These are phyloP conservation scores for Paramuricea clavata DNA, from an alignment of 92 coral and sea anemone species.

Conservation along the genomic window DNA sequence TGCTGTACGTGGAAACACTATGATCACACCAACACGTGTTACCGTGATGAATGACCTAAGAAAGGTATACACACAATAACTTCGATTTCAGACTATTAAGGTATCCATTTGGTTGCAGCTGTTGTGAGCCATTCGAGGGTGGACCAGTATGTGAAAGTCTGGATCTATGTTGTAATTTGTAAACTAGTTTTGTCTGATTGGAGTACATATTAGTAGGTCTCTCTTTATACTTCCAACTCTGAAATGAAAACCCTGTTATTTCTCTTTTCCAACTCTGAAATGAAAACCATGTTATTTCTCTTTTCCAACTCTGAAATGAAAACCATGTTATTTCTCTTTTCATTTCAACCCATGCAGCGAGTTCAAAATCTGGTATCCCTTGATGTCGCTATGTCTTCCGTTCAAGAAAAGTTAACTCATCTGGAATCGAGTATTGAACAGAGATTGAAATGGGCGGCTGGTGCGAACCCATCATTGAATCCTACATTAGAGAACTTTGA, in stretches of 20 bases:
- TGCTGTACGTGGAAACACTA: constrained; percentile 90
- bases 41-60: constrained; percentile 93
- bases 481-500: constrained; percentile 96
- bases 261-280: not conserved
- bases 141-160: too few relatives aligned
- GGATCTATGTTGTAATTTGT: too few relatives aligned
- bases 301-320: not conserved
- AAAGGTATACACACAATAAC: constrained; percentile 66
- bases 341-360: constrained; percentile 64
- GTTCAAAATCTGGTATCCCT: constrained; percentile 90
- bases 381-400: constrained; percentile 82
- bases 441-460: constrained; percentile 98
- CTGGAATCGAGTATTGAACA: constrained; percentile 99
- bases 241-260: too few relatives aligned
- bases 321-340: not conserved
- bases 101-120: too few relatives aligned
- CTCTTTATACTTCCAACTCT: not conserved
- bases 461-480: constrained; percentile 97
- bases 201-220: too few relatives aligned
- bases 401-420: constrained; percentile 84
- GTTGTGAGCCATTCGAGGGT: too few relatives aligned
- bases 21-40: constrained; percentile 96
- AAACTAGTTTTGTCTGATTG: too few relatives aligned
- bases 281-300: too few relatives aligned
- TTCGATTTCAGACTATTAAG: not conserved